Conservation (phyloP, 1,140 invertebrate species). For the Camponotus vicinus region DNA sequence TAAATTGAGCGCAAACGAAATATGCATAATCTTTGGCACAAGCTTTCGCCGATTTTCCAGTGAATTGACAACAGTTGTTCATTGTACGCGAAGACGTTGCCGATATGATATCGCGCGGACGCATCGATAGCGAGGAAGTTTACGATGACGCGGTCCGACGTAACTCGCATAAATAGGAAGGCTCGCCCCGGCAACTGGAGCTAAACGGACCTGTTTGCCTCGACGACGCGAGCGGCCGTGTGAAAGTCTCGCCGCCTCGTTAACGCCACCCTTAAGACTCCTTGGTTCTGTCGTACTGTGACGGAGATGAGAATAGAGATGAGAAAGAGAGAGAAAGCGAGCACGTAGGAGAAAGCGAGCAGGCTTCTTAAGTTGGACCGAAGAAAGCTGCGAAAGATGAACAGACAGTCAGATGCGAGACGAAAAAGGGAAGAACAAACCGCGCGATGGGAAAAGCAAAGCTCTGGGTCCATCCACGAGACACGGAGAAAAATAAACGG, state of each 20-base stretch:
- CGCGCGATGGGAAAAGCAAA: conserved; percentile 69
- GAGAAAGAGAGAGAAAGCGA: neutral
- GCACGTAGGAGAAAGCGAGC: neutral
- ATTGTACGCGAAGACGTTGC: conserved; percentile 38
- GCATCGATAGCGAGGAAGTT: conserved; percentile 55
- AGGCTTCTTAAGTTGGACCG: conserved; percentile 48
- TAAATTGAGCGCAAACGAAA: neutral
- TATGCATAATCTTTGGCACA: neutral
- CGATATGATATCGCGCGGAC: conserved; percentile 50
- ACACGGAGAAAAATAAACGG: conserved; percentile 68
- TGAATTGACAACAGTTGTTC: conserved; percentile 48
- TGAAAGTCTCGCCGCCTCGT: conserved; percentile 74
- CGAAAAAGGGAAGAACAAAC: conserved; percentile 38
- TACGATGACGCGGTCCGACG: conserved; percentile 46
- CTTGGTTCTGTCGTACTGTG: conserved; percentile 45
- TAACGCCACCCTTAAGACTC: conserved; percentile 70
- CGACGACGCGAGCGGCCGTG: conserved; percentile 73
- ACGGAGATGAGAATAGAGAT: conserved; percentile 28
- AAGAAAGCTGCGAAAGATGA: conserved; percentile 59
- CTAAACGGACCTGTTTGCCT: conserved; percentile 70
- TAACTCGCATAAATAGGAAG: conserved; percentile 66
- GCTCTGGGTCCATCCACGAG: conserved; percentile 57
- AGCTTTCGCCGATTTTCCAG: conserved; percentile 16
- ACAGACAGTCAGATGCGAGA: conserved; percentile 34
- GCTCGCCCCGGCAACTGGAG: conserved; percentile 38